Evolutionary conservation across 2,888 invertebrate species (phyloP), one percentile per base, ranked within the genome.

Genomic region (Cataglyphis altisquamis): DNA sequence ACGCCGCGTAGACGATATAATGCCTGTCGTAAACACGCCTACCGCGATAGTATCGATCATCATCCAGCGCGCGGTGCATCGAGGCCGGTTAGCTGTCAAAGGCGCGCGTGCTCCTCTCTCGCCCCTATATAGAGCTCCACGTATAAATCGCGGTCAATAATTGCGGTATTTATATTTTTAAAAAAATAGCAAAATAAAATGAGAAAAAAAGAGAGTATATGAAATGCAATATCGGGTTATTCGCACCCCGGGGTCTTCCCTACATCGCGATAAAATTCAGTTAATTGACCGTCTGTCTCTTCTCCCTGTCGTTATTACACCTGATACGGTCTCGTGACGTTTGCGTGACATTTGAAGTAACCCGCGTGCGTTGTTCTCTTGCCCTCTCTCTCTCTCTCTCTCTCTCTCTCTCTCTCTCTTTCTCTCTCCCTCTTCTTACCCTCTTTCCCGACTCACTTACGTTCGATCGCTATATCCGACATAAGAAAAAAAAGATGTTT

Each of bases 1-100:
- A 84, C 83, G 45, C 77, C 66, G 75, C 70, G 77, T 75, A 82
- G 86, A 85, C 85, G 86, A 73, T 74, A 70, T 84, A 86, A 85
- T 82, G 84, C 77, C 83, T 83, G 83, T 86, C 84, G 84, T 81
- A 84, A 84, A 87, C 87, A 84, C 87, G 86, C 87, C 88, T 86
- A 88, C 82, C 84, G 48, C 83, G 84, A 83, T 67, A 78, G 52
- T 82, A 83, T 84, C 88, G 85, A 88, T 88, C 70, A 86, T 83
- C 83, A 78, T 78, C 73, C 81, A 60, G 72, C 80, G 78, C 74
- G 80, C 62, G 80, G 25, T 78, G 80, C 78, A 73, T 60, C 84
- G 66, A 66, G 66, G 57, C 70, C 64, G 32, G 52, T 68, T 52
- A 75, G 63, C 81, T 72, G 74, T 32, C 82, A 73, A 55, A n/a